Evolutionary conservation across 2,888 invertebrate genomes (phyloP).

Genomic region (Orthosia gothica): DNA sequence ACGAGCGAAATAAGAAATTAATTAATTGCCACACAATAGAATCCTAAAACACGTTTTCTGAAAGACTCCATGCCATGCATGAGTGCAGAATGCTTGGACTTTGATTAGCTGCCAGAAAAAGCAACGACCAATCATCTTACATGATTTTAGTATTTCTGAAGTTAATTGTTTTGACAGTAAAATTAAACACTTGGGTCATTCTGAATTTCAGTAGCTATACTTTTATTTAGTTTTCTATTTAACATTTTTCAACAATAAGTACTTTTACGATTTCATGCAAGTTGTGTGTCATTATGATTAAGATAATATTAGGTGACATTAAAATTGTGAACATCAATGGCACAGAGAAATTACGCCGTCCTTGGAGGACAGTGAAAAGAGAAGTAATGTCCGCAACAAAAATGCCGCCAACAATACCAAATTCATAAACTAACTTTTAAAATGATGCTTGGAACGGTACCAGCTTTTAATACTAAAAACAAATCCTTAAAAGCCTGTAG

Average conservation of each 20-base stretch:
- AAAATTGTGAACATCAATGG: not conserved
- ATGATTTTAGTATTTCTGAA: no score
- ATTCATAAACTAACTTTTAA: conserved; percentile 17
- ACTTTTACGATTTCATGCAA: not conserved
- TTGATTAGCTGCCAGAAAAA: no score
- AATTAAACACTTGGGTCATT: not conserved
- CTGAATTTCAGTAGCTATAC: not conserved
- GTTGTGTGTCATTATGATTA: not conserved
- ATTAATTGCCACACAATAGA: no score
- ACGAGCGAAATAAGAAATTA: not conserved
- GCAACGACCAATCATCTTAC: no score
- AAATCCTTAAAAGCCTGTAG: conserved; percentile 42
- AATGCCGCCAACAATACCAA: not conserved
- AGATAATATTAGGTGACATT: not conserved
- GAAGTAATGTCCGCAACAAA: not conserved
- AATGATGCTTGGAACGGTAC: not conserved
- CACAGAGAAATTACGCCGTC: not conserved
- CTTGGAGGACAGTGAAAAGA: not conserved
- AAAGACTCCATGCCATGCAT: no score
- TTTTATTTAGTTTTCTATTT: no score
- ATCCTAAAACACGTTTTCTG: no score
- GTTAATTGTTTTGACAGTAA: not conserved
- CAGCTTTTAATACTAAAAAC: conserved; percentile 36
- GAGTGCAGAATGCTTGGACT: no score
- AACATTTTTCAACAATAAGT: no score